Base-by-base conservation (phyloP, 2,797 vertebrate species). In the Zonotrichia albicollis region DNA sequence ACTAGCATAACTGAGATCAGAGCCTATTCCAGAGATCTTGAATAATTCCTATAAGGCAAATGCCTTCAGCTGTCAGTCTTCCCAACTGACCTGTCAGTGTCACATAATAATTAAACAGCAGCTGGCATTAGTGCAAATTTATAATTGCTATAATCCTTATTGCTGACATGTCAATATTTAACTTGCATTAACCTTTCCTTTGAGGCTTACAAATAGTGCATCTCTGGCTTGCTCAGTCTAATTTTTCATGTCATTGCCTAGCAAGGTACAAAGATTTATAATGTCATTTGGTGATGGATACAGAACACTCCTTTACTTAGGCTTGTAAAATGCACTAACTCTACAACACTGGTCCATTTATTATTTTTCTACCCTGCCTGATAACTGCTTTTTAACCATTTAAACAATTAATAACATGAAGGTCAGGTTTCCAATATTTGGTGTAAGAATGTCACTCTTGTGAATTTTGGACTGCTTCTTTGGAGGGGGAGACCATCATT, bases 111-210 rank as follows among this genome's bases (percentile, higher is more conserved):
- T 96, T 97, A 97, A 96, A 95, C 91, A 94, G 89, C 94, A 96
- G 88, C 89, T 88, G 43, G 92, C 89, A 88, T 91, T 94, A 94
- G 93, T 89, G 71, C 93, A 96, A 96, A 97, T 97, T 97, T 98
- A 96, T 98, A 98, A 98, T 98, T 98, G 97, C 95, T 92, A 53
- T 97, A 95, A 97, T 97, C 96, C 95, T 97, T 97, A 98, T 96
- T 97, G 96, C 97, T 98, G 97, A 98, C 97, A 97, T 97, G 97
- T 97, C 97, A 98, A 98, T 98, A 98, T 98, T 98, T 98, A 98
- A 98, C 98, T 98, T 97, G 84, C 95, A 97, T 98, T 98, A 98
- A 98, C 97, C 98, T 98, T 98, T 97, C 95, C 95, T 98, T 95
- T 95, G 96, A 97, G 96, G 96, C 96, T 98, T 97, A 96, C 96